These are phyloP conservation scores for Microcaecilia unicolor DNA, from an alignment of 2,797 vertebrate genomes.

Conservation along the genomic window DNA sequence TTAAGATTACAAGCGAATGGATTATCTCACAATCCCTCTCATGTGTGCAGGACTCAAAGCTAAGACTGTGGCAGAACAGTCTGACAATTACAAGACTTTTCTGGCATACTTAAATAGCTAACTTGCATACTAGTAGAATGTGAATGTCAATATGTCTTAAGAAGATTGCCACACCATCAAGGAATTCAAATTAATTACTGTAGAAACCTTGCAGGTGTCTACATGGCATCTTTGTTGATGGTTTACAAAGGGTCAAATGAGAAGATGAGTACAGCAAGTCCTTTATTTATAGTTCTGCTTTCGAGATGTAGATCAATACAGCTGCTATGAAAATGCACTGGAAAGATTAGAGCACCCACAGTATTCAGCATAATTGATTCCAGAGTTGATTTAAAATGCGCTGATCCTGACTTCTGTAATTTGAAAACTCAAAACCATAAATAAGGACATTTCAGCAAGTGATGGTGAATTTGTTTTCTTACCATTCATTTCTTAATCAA, in stretches of 20 bases:
- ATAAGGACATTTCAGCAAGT: slow-evolving; percentile 15
- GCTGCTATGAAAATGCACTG: slow-evolving; percentile 15
- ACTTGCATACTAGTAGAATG: no score
- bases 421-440: slow-evolving; percentile 10
- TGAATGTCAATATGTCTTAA: not conserved
- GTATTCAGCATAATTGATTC: slow-evolving; percentile 34
- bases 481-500: slow-evolving; percentile 7
- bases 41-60: not conserved
- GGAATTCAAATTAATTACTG: not conserved
- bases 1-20: slow-evolving; percentile 10
- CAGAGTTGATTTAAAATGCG: slow-evolving; percentile 28
- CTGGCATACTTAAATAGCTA: not conserved
- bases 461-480: slow-evolving; percentile 14
- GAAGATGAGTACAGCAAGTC: slow-evolving; percentile 2
- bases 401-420: slow-evolving; percentile 13
- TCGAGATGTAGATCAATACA: slow-evolving; percentile 15
- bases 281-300: slow-evolving; percentile 13
- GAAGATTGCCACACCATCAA: not conserved
- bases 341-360: slow-evolving; percentile 24
- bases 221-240: not conserved
- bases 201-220: not conserved
- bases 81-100: not conserved
- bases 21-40: not conserved
- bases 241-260: slow-evolving; percentile 15
- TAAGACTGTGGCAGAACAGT: not conserved